These are phyloP conservation scores for Perca flavescens DNA, from an alignment of 2,113 vertebrate species.

Conservation along the genomic window DNA sequence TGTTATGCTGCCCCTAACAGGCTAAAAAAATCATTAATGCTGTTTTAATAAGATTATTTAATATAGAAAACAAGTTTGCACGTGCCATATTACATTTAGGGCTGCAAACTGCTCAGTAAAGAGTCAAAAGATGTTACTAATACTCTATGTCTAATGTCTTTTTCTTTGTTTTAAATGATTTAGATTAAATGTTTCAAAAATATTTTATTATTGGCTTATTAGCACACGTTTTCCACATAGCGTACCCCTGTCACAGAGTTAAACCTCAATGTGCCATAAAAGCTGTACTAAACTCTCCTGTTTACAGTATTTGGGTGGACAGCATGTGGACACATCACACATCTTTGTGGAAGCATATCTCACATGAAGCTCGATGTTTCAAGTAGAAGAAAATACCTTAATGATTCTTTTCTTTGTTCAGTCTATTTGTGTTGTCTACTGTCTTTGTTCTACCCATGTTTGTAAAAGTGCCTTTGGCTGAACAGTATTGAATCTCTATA, in stretches of 20 bases:
- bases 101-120: background rate
- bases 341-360: background rate
- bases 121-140: background rate
- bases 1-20: background rate
- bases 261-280: background rate
- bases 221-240: conserved; percentile 35
- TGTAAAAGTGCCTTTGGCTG: conserved; percentile 68
- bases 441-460: conserved; percentile 22
- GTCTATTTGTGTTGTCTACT: conserved; percentile 40
- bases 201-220: conserved; percentile 14
- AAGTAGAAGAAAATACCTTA: conserved; percentile 25
- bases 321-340: conserved; percentile 16
- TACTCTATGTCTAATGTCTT: background rate
- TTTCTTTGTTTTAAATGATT: background rate
- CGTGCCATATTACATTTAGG: background rate
- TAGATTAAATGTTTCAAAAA: background rate
- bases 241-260: conserved; percentile 8
- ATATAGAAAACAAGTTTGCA: background rate
- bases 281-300: conserved; percentile 19
- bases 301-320: background rate
- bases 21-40: background rate
- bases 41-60: background rate
- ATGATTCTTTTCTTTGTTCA: conserved; percentile 30
- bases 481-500: conserved; percentile 41
- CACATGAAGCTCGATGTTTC: conserved; percentile 15